Conservation (phyloP, 2,113 vertebrate species). For the Porphyrio hochstetteri region DNA sequence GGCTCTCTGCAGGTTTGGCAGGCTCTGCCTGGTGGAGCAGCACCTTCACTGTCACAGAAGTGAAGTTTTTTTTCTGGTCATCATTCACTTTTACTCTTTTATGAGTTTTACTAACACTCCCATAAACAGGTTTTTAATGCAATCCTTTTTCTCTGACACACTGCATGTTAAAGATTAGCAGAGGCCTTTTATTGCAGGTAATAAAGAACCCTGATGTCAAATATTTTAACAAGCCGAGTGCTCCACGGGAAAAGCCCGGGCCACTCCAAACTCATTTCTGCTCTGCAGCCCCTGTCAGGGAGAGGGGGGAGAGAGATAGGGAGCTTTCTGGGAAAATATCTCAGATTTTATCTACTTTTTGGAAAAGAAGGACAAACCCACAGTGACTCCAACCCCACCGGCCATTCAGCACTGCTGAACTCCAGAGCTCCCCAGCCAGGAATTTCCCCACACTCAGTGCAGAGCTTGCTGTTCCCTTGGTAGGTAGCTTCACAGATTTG, state of each 20-base stretch:
- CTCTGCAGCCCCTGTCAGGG: neutral
- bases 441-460: rapidly evolving
- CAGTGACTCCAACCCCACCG: neutral
- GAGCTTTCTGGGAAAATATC: conserved; percentile 24
- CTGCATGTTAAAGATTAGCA: conserved; percentile 63
- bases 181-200: conserved; percentile 57
- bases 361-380: neutral
- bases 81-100: conserved; percentile 38
- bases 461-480: neutral
- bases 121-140: conserved; percentile 55
- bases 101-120: conserved; percentile 16
- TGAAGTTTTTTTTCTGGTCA: neutral
- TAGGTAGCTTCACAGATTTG: neutral
- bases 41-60: neutral
- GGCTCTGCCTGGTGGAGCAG: neutral
- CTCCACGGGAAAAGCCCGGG: conserved; percentile 34
- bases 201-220: conserved; percentile 53
- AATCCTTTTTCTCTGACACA: conserved; percentile 31
- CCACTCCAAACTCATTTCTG: neutral
- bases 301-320: neutral
- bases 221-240: conserved; percentile 39
- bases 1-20: neutral
- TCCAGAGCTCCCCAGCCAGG: neutral
- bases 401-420: neutral
- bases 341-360: neutral